These are phyloP conservation scores for Monomorium pharaonis DNA, from an alignment of 1,140 invertebrate species.

Conservation along the genomic window DNA sequence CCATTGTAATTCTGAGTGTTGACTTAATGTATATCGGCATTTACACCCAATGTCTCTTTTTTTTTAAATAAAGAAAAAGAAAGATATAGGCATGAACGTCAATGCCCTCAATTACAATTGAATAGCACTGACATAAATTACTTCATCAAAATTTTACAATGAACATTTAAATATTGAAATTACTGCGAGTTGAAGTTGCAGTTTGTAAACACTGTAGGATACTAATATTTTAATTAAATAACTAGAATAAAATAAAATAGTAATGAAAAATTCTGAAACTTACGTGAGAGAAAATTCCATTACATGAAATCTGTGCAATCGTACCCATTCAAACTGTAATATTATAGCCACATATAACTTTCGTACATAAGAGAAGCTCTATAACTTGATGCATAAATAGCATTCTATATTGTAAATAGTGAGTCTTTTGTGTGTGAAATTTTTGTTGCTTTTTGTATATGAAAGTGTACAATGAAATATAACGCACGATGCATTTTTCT, in stretches of 20 bases:
- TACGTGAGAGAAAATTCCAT: neutral
- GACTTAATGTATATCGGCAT: too few species aligned
- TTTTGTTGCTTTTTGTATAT: neutral
- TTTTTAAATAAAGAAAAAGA: too few species aligned
- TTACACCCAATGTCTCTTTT: too few species aligned
- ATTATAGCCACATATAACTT: slow-evolving; percentile 14
- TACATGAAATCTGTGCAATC: slow-evolving; percentile 20
- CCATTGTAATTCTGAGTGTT: too few species aligned
- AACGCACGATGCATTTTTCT: neutral
- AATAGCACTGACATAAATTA: neutral
- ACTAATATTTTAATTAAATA: slow-evolving; percentile 11
- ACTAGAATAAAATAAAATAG: slow-evolving; percentile 1
- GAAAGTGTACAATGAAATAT: slow-evolving; percentile 5
- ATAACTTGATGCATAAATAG: neutral
- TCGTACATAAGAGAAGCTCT: neutral
- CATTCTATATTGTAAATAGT: neutral
- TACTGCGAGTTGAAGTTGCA: neutral
- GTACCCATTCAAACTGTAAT: neutral
- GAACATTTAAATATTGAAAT: slow-evolving; percentile 4
- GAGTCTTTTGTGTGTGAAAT: neutral
- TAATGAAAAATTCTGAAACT: slow-evolving; percentile 8
- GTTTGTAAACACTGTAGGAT: neutral
- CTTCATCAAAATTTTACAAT: neutral
- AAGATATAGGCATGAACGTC: too few species aligned
- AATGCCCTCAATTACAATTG: too few species aligned